Evolutionary conservation across 2,113 vertebrate genomes (phyloP).

Genomic region (Maccullochella peelii): DNA sequence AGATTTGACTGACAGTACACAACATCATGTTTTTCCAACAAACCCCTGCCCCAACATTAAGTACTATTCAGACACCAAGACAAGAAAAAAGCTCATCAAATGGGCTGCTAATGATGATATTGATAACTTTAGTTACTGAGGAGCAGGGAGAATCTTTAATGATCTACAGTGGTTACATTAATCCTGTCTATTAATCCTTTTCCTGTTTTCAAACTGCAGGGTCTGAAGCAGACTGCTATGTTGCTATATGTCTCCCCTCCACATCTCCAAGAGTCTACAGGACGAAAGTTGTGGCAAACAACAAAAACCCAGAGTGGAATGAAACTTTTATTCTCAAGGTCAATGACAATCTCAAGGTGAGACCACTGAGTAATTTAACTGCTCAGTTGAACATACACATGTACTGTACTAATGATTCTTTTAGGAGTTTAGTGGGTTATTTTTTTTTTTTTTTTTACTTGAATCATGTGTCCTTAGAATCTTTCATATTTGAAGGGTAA

Average conservation of each 20-base stretch:
- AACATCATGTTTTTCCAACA: neutral
- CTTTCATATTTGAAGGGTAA: too few species aligned
- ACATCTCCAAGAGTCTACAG: constrained; percentile 73
- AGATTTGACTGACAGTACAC: neutral
- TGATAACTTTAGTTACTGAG: neutral
- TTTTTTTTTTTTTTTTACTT: too few species aligned
- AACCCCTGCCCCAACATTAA: neutral
- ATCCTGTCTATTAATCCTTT: neutral
- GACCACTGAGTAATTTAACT: neutral
- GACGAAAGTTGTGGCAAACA: constrained; percentile 84
- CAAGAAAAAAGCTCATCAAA: neutral
- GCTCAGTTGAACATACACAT: neutral
- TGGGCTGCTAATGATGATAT: neutral
- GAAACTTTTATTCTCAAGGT: constrained; percentile 84
- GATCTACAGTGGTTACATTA: neutral
- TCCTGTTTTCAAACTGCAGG: constrained; percentile 37
- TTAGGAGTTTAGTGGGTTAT: too few species aligned
- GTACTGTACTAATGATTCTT: too few species aligned
- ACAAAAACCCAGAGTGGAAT: constrained; percentile 87
- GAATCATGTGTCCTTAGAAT: too few species aligned
- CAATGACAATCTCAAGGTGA: neutral
- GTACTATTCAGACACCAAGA: neutral
- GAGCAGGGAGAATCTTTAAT: neutral
- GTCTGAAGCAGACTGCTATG: constrained; percentile 85
- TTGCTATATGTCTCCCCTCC: constrained; percentile 85